A percentile compares a stretch with the other conserved stretches of the same genome.
Evolutionary conservation across 2,888 invertebrate species (phyloP).

Genomic region (Zaprionus obscuricornis): DNA sequence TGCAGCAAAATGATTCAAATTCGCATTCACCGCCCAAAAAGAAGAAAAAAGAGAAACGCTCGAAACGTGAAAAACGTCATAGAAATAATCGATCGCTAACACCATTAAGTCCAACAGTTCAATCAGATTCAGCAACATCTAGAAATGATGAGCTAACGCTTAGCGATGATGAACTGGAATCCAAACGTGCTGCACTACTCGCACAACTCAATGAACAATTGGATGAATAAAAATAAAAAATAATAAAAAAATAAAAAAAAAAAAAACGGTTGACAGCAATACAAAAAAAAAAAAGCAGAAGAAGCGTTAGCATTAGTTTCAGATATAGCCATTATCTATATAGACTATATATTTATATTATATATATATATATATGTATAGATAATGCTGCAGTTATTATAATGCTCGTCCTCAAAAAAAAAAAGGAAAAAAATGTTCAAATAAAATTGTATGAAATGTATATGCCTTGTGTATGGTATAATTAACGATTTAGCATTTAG

Average conservation of each 20-base stretch:
- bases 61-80: no score
- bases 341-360: no score
- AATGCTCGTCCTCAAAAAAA: no score
- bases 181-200: slow-evolving; percentile 92
- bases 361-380: no score
- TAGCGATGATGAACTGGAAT: slow-evolving; percentile 96
- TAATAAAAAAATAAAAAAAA: no score
- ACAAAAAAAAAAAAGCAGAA: slow-evolving; percentile 21
- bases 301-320: slow-evolving; percentile 43
- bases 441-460: no score
- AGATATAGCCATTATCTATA: slow-evolving; percentile 49
- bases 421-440: no score
- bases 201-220: slow-evolving; percentile 94
- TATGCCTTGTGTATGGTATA: no score
- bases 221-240: slow-evolving; percentile 87
- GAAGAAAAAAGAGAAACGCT: slow-evolving; percentile 83
- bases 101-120: slow-evolving; percentile 83
- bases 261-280: no score
- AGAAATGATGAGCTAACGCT: slow-evolving; percentile 87
- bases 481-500: no score
- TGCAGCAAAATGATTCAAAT: slow-evolving; percentile 60
- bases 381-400: slow-evolving; percentile 14
- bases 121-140: slow-evolving; percentile 77
- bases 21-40: slow-evolving; percentile 79
- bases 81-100: slow-evolving; percentile 78